Base-by-base conservation (phyloP, 2,888 invertebrate genomes). In the Plebejus anna region DNA sequence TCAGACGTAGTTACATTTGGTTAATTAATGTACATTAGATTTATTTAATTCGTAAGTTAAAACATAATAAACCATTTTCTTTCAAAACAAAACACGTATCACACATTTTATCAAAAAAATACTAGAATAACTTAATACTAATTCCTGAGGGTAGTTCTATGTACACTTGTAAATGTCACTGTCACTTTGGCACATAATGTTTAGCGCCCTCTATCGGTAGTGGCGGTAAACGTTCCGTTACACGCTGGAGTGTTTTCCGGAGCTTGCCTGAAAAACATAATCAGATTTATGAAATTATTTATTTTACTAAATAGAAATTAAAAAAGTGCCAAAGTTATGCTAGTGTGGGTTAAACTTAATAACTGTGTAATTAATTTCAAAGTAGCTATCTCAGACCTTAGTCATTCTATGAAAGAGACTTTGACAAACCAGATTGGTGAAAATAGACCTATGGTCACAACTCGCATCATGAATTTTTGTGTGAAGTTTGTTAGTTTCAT, bases 191-290 rank as follows among this genome's bases (percentile, higher is more conserved):
- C 66, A 36, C 75, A 76, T 55, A 72, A 9, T 72, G 28, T 32
- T 73, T 55, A 91, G 81, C 88, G 90, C 83, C 91, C 91, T 89
- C 91, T 92, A 66, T 91, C 90, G 84, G 91, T 89, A 42, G 88
- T 86, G 38, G 88, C 82, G 7, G 91, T 89, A 79, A 93, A 92
- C 76, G 92, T 91, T 72, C 92, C 93, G 79, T 90, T 92, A 84
- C 89, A 88, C 32, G 89, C 86, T 1, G 90, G 84, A 61, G 83
- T 83, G 80, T 79, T 88, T 76, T 89, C 90, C 2, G 55, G 32
- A 16, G 73, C 47, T 51, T 80, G 28, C 5, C 76, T 76, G 71
- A 2, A 72, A 76, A 57, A 22, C 22, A 22, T 6, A 32, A 4
- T 61, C 1, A 61, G 2, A 75, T 6, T 28, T 55, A 1, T 75